Conservation (phyloP, 2,113 vertebrate species). For the Dromiciops gliroides region DNA sequence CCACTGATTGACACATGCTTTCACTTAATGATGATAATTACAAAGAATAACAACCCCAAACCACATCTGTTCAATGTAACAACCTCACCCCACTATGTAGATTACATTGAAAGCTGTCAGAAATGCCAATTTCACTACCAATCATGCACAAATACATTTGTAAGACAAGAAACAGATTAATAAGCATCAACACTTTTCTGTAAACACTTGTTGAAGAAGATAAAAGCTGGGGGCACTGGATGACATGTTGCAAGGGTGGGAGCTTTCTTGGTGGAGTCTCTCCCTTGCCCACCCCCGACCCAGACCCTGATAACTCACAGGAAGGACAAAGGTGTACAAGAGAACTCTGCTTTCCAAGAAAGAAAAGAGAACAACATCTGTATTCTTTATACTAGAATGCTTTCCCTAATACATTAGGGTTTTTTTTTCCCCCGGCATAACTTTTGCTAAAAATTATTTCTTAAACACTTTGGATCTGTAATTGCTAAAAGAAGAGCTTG, state of each 20-base stretch:
- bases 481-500: not conserved
- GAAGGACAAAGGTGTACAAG: conserved; percentile 80
- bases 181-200: conserved; percentile 92
- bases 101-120: conserved; percentile 89
- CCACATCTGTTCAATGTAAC: conserved; percentile 96
- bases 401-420: not conserved
- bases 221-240: conserved; percentile 75
- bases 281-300: too few species aligned
- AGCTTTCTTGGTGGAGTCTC: conserved; percentile 49
- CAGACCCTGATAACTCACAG: conserved; percentile 46
- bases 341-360: not conserved
- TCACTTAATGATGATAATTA: conserved; percentile 99
- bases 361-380: conserved; percentile 22
- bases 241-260: conserved; percentile 73
- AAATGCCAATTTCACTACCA: conserved; percentile 85
- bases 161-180: conserved; percentile 95
- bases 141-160: conserved; percentile 80
- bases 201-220: conserved; percentile 90
- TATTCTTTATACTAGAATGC: not conserved
- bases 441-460: not conserved
- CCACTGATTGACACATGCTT: conserved; percentile 98
- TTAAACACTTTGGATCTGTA: not conserved
- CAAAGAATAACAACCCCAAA: conserved; percentile 95
- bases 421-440: not conserved
- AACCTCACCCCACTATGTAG: conserved; percentile 78